Conservation (phyloP, 2,797 vertebrate species). For the Mormyrus hasselquistii region DNA sequence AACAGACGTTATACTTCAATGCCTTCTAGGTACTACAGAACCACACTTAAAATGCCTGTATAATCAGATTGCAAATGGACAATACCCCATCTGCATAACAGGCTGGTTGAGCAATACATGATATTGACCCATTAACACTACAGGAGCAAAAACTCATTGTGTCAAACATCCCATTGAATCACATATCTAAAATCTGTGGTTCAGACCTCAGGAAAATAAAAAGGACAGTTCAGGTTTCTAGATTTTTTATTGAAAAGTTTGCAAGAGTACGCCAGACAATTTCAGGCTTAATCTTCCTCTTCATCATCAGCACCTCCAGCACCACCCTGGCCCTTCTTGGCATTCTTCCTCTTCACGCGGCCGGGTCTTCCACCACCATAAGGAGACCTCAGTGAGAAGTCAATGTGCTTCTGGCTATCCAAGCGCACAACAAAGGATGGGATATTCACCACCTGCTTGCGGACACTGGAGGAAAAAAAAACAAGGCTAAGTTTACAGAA, state of each 20-base stretch:
- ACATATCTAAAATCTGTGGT: neutral
- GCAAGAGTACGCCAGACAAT: conserved; percentile 33
- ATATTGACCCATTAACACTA: neutral
- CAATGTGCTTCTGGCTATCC: conserved; percentile 93
- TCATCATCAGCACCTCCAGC: conserved; percentile 80
- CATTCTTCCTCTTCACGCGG: conserved; percentile 89
- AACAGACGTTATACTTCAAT: neutral
- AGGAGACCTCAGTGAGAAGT: conserved; percentile 88
- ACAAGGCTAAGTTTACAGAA: neutral
- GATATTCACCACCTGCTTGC: conserved; percentile 93
- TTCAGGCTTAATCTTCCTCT: conserved; percentile 74
- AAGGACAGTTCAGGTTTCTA: neutral
- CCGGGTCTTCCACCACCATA: conserved; percentile 86
- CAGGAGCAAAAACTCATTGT: neutral
- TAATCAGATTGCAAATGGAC: neutral
- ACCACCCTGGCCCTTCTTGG: conserved; percentile 87
- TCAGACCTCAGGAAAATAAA: neutral
- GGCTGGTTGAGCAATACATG: neutral
- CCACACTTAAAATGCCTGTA: neutral
- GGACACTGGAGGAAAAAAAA: conserved; percentile 61
- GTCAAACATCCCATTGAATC: neutral
- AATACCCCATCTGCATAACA: neutral
- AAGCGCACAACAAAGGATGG: conserved; percentile 88
- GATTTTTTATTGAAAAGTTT: conserved; percentile 58
- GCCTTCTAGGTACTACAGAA: neutral